Percentiles rank a stretch among this genome's conserved stretches.
Evolutionary conservation across 2,797 vertebrate species (phyloP).

Genomic region (Chrysocyon brachyurus): DNA sequence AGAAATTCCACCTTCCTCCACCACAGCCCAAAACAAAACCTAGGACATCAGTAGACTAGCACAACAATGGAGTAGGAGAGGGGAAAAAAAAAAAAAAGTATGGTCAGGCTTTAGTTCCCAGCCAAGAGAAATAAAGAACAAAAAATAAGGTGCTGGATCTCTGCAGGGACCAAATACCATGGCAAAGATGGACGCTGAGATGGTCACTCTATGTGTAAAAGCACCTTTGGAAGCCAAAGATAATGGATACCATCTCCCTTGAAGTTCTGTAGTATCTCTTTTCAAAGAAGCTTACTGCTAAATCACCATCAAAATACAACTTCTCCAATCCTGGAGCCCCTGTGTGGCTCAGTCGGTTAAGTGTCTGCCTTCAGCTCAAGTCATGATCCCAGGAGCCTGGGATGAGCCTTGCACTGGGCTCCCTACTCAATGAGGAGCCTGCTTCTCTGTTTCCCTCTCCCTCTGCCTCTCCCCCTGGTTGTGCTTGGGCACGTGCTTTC

Average conservation of each 20-base stretch:
- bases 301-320: not conserved
- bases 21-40: not conserved
- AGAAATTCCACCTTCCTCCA: conserved; percentile 8
- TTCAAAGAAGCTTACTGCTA: not conserved
- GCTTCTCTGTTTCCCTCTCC: too few species aligned
- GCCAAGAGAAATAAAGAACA: conserved; percentile 27
- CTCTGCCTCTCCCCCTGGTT: too few species aligned
- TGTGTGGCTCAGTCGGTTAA: too few species aligned
- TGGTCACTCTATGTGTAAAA: not conserved
- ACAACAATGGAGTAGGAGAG: not conserved
- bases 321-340: not conserved
- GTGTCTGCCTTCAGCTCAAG: too few species aligned
- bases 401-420: too few species aligned
- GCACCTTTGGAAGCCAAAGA: not conserved
- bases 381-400: too few species aligned
- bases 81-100: not conserved
- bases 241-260: not conserved
- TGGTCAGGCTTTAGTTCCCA: not conserved
- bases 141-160: not conserved
- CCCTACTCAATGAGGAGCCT: too few species aligned
- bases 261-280: not conserved
- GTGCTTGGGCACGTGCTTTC: too few species aligned
- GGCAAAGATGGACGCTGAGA: not conserved
- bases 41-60: not conserved
- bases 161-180: not conserved